Conservation (phyloP, 1,140 invertebrate genomes). For the Campoletis sonorensis region DNA sequence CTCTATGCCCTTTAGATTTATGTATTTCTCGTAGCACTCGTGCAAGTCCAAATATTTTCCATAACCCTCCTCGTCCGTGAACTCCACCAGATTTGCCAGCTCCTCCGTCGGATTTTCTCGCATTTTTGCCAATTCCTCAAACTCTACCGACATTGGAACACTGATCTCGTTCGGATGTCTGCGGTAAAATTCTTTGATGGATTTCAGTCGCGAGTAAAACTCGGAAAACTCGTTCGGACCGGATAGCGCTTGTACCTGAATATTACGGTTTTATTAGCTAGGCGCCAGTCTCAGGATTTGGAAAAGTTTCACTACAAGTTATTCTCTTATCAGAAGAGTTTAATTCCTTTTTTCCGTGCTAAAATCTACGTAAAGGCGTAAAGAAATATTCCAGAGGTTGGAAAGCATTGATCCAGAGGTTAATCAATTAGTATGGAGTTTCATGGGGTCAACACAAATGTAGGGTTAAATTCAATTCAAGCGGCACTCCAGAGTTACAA, state of each 20-base stretch:
- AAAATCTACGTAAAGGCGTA: neutral
- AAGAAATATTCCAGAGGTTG: constrained; percentile 19
- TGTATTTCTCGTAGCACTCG: constrained; percentile 96
- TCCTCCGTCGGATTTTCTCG: constrained; percentile 93
- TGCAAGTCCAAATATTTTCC: constrained; percentile 99
- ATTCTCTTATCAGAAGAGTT: too few species aligned
- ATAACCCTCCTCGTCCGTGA: constrained; percentile 99
- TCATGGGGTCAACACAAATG: too few species aligned
- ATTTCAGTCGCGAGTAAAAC: constrained; percentile 95
- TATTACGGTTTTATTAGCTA: constrained; percentile 26
- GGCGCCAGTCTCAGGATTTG: neutral
- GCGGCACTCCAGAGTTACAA: too few species aligned
- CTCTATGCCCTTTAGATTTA: constrained; percentile 98
- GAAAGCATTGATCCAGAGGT: neutral
- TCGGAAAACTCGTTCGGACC: constrained; percentile 99
- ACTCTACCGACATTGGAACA: constrained; percentile 97
- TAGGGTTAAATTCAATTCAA: too few species aligned
- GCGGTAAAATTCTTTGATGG: constrained; percentile 97
- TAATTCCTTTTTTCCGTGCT: neutral
- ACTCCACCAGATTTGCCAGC: constrained; percentile 90
- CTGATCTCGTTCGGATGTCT: constrained; percentile 97
- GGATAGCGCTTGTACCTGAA: constrained; percentile 85
- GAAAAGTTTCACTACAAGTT: too few species aligned
- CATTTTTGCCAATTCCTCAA: constrained; percentile 94
- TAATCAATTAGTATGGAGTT: too few species aligned